Percentiles rank a stretch among this genome's conserved stretches.
Evolutionary conservation across 2,113 vertebrate species (phyloP).

Genomic region (Lasiurus cinereus): DNA sequence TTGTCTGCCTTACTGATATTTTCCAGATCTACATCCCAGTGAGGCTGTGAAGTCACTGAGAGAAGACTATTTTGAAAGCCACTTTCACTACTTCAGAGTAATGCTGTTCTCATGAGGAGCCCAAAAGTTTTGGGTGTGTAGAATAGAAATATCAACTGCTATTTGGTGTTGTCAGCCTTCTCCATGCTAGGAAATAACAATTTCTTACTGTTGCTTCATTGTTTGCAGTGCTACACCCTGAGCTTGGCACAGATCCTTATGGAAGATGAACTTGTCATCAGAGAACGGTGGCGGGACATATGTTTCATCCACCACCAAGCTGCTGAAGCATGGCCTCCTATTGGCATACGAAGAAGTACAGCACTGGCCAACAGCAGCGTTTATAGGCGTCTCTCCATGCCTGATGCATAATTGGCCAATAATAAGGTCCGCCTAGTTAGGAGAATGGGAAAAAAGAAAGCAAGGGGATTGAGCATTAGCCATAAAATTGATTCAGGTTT

Average conservation of each 20-base stretch:
- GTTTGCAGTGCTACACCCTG: slow-evolving; percentile 66
- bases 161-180: neutral
- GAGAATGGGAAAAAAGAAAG: neutral
- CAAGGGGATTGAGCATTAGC: neutral
- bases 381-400: slow-evolving; percentile 81
- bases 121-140: neutral
- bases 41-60: neutral
- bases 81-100: neutral
- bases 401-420: slow-evolving; percentile 85
- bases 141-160: neutral
- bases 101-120: neutral
- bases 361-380: slow-evolving; percentile 83
- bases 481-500: neutral
- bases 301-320: slow-evolving; percentile 81
- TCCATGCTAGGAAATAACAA: neutral
- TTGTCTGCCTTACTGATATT: neutral
- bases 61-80: slow-evolving; percentile 18
- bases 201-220: slow-evolving; percentile 82
- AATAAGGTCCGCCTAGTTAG: slow-evolving; percentile 83
- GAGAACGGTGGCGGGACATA: slow-evolving; percentile 83
- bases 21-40: neutral
- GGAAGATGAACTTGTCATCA: slow-evolving; percentile 81
- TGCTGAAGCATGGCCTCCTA: slow-evolving; percentile 85
- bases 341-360: slow-evolving; percentile 82
- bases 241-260: slow-evolving; percentile 81